Percentiles rank a stretch among this genome's conserved stretches.
Evolutionary conservation across 2,113 vertebrate species (phyloP).

Genomic region (Brachyhypopomus gauderio): DNA sequence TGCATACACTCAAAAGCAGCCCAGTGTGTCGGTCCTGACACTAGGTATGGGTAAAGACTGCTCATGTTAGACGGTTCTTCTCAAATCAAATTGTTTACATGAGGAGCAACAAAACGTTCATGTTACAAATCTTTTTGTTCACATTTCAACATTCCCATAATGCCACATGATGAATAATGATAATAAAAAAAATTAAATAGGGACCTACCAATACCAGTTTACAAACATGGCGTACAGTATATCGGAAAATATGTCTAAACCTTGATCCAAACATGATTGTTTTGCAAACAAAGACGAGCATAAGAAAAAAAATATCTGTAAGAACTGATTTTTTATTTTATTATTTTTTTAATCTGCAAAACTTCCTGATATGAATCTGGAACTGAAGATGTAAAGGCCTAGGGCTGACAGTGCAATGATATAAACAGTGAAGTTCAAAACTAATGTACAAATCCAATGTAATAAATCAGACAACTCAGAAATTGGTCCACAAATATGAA

Average conservation of each 20-base stretch:
- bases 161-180: background rate
- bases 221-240: background rate
- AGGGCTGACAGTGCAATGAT: background rate
- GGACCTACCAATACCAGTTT: background rate
- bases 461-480: too few species aligned
- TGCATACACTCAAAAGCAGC: background rate
- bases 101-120: background rate
- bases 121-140: background rate
- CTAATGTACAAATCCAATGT: background rate
- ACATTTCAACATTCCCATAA: background rate
- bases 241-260: background rate
- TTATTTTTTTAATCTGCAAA: background rate
- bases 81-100: background rate
- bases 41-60: background rate
- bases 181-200: too few species aligned
- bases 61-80: background rate
- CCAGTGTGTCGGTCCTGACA: background rate
- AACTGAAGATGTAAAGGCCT: background rate
- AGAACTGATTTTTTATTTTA: too few species aligned
- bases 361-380: background rate
- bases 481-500: too few species aligned
- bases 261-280: too few species aligned
- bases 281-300: background rate
- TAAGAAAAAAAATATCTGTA: too few species aligned
- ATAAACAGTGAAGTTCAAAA: slow-evolving; percentile 17